phyloP scores from a whole-genome alignment of 2,113 vertebrate genomes.

The Castor canadensis region DNA sequence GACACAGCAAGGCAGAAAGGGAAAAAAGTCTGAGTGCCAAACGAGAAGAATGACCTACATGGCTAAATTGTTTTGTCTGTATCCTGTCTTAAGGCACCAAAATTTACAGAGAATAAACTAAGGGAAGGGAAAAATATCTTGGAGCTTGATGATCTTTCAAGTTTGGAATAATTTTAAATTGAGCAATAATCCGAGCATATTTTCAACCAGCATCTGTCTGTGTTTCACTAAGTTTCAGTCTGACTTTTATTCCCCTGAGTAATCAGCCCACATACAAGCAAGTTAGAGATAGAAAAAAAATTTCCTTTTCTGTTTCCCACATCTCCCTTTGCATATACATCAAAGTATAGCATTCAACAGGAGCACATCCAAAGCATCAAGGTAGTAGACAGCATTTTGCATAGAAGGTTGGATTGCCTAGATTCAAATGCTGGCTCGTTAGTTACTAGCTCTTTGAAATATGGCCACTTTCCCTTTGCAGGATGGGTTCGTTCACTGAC shows the following conservation, averaged over 20 bases:
- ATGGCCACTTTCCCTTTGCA: background rate
- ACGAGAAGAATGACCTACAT: conserved; percentile 55
- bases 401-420: background rate
- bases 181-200: conserved; percentile 74
- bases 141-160: conserved; percentile 76
- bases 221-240: conserved; percentile 72
- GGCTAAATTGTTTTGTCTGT: conserved; percentile 73
- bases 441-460: background rate
- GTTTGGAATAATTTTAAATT: conserved; percentile 80
- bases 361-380: conserved; percentile 64
- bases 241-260: conserved; percentile 81
- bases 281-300: conserved; percentile 77
- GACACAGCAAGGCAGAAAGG: conserved; percentile 53
- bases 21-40: background rate
- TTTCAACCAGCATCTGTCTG: conserved; percentile 79
- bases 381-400: background rate
- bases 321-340: conserved; percentile 66
- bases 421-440: background rate
- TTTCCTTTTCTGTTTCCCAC: conserved; percentile 80
- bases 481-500: background rate
- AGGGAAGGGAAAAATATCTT: conserved; percentile 64
- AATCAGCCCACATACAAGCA: conserved; percentile 77
- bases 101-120: conserved; percentile 77
- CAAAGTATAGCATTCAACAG: conserved; percentile 64
- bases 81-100: conserved; percentile 69